phyloP scores from a whole-genome alignment of 2,113 vertebrate genomes.

The Strix aluco region DNA sequence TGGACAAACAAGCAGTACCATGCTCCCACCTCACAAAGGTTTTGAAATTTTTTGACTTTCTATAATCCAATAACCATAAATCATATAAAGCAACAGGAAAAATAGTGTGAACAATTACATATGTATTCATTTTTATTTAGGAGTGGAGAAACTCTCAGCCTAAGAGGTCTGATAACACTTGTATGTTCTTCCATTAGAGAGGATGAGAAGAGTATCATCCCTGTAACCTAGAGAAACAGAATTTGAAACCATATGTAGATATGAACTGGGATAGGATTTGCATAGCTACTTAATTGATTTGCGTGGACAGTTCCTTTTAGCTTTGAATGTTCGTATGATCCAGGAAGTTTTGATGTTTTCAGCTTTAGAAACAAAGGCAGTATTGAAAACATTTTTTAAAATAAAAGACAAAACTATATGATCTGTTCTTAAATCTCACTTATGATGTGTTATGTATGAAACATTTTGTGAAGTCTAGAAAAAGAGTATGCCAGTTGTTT shows the following conservation, averaged over 20 bases:
- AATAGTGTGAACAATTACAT: neutral
- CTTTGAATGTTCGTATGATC: neutral
- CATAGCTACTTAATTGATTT: neutral
- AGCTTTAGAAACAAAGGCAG: neutral
- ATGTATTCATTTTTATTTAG: neutral
- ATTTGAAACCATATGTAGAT: neutral
- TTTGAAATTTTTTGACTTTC: neutral
- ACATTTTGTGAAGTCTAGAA: neutral
- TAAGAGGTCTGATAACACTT: neutral
- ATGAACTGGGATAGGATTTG: neutral
- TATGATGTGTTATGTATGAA: neutral
- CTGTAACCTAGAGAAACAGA: neutral
- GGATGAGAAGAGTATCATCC: neutral
- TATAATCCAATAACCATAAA: neutral
- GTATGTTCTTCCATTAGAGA: neutral
- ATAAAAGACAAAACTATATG: neutral
- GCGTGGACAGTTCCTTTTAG: neutral
- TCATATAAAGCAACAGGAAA: neutral
- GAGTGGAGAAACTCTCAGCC: neutral
- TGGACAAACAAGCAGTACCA: neutral
- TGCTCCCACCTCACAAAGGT: neutral
- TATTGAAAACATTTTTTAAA: neutral
- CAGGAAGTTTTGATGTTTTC: neutral
- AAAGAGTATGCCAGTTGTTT: neutral
- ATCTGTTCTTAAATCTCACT: neutral